These are phyloP conservation scores for Macaria notata DNA, from an alignment of 2,888 invertebrate genomes.

Conservation along the genomic window DNA sequence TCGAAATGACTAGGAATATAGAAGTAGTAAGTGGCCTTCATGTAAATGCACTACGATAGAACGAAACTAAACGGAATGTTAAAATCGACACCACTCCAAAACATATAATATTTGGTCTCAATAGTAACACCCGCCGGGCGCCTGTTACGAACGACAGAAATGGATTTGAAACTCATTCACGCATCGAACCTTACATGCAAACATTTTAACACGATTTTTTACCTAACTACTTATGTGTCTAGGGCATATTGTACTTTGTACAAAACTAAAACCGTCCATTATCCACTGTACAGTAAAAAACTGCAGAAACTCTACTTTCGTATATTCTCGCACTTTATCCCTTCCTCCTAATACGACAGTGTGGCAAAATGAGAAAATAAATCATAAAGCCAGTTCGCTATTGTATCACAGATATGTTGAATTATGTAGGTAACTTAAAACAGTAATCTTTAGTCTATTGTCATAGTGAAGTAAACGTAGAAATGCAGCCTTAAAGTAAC, in stretches of 20 bases:
- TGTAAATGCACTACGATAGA: constrained; percentile 67
- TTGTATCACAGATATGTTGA: constrained; percentile 78
- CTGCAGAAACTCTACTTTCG: constrained; percentile 56
- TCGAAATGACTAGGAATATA: constrained; percentile 81
- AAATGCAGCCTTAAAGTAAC: constrained; percentile 36
- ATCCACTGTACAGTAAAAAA: constrained; percentile 67
- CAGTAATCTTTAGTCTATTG: constrained; percentile 54
- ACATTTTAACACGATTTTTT: constrained; percentile 69
- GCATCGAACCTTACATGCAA: constrained; percentile 68
- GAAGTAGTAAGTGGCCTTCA: constrained; percentile 75
- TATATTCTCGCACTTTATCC: constrained; percentile 52
- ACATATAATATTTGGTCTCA: constrained; percentile 82
- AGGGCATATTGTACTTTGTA: constrained; percentile 82
- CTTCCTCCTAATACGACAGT: constrained; percentile 51
- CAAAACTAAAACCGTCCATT: constrained; percentile 72
- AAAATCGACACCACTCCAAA: constrained; percentile 81
- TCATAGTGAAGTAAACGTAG: constrained; percentile 49
- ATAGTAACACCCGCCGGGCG: constrained; percentile 75
- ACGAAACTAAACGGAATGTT: constrained; percentile 75
- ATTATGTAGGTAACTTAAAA: constrained; percentile 63
- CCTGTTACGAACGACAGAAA: constrained; percentile 65
- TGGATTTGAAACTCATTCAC: constrained; percentile 65
- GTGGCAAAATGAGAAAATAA: constrained; percentile 66
- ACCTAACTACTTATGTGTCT: constrained; percentile 82
- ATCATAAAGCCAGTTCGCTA: constrained; percentile 65